These are phyloP conservation scores for Pipistrellus pygmaeus DNA, from an alignment of 2,797 vertebrate genomes.

Conservation along the genomic window DNA sequence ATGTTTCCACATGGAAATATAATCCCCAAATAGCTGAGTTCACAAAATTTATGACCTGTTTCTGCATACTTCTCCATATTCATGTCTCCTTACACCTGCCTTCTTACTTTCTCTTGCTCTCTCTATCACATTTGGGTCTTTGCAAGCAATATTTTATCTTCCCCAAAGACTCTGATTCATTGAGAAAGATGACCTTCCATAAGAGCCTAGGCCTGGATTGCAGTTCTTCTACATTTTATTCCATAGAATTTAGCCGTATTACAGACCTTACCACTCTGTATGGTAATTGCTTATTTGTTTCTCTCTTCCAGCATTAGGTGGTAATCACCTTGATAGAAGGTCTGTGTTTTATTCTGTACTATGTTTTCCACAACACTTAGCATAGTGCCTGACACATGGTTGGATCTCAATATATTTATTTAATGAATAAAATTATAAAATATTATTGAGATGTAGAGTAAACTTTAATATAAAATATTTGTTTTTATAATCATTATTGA, in stretches of 20 bases:
- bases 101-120: background rate
- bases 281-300: background rate
- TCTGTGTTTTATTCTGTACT: background rate
- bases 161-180: background rate
- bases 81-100: background rate
- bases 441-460: background rate
- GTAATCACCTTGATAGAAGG: background rate
- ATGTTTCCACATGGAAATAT: background rate
- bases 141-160: background rate
- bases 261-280: too few relatives aligned
- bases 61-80: background rate
- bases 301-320: background rate
- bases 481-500: constrained; percentile 7
- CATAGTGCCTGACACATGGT: background rate
- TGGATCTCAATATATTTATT: background rate
- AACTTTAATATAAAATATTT: constrained; percentile 49
- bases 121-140: background rate
- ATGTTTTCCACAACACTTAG: background rate
- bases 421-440: constrained; percentile 1
- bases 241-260: background rate
- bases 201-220: background rate
- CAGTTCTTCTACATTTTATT: background rate
- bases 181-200: background rate
- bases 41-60: background rate
- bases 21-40: background rate